These are phyloP conservation scores for Leuciscus idus DNA, from an alignment of 2,113 vertebrate genomes.

Conservation along the genomic window DNA sequence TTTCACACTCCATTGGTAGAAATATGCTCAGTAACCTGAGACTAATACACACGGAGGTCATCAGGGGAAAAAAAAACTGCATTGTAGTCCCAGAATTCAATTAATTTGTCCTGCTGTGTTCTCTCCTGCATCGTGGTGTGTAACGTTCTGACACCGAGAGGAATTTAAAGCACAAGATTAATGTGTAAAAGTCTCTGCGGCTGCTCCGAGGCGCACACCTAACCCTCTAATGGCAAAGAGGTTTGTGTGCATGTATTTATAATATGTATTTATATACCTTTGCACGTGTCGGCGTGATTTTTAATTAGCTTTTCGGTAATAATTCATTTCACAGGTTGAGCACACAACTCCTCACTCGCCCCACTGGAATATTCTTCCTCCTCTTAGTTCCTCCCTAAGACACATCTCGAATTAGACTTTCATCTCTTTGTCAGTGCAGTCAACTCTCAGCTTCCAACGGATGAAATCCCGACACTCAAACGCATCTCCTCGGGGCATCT, in stretches of 20 bases:
- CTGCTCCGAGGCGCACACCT: neutral
- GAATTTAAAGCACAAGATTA: conserved; percentile 25
- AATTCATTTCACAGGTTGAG: conserved; percentile 47
- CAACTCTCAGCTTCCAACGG: conserved; percentile 25
- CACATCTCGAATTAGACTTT: conserved; percentile 10
- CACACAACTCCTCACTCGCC: neutral
- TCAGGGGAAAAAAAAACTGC: conserved; percentile 11
- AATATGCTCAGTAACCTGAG: conserved; percentile 44
- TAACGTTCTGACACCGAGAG: conserved; percentile 20
- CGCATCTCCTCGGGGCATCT: conserved; percentile 32
- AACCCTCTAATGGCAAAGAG: neutral
- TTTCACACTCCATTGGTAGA: conserved; percentile 44
- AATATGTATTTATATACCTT: neutral
- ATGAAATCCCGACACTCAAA: conserved; percentile 36
- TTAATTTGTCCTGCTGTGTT: conserved; percentile 44
- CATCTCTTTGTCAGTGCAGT: conserved; percentile 20
- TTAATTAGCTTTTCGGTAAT: conserved; percentile 47
- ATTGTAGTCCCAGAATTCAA: conserved; percentile 51
- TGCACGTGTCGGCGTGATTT: conserved; percentile 10
- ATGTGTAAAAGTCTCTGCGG: conserved; percentile 34
- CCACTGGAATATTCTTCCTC: conserved; percentile 23
- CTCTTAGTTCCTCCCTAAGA: conserved; percentile 8
- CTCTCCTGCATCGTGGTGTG: conserved; percentile 7
- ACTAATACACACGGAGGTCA: conserved; percentile 34
- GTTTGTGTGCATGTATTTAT: neutral